Conservation (phyloP, 2,797 vertebrate species). For the Parotocinclus haroldoi region DNA sequence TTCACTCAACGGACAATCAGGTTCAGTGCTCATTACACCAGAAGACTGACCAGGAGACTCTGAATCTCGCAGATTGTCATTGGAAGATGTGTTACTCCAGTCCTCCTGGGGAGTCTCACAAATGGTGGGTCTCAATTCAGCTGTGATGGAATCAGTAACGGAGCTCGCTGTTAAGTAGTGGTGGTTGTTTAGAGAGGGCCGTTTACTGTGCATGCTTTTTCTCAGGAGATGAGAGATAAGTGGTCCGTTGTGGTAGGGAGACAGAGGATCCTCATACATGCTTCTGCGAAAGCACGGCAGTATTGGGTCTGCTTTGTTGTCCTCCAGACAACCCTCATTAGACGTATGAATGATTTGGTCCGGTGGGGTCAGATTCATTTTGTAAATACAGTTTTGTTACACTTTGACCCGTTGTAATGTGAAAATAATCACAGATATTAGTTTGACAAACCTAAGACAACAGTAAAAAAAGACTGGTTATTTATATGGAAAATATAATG, state of each 20-base stretch:
- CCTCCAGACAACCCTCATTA: constrained; percentile 62
- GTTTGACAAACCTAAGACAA: constrained; percentile 4
- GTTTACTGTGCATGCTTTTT: constrained; percentile 69
- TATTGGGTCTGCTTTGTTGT: constrained; percentile 66
- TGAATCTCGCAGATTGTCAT: constrained; percentile 61
- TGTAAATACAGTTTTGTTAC: constrained; percentile 24
- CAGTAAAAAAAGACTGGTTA: not conserved
- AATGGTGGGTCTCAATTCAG: constrained; percentile 56
- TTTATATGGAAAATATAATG: too few species aligned
- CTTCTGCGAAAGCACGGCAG: constrained; percentile 70
- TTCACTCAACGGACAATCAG: constrained; percentile 68
- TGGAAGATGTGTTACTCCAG: constrained; percentile 60
- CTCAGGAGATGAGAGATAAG: constrained; percentile 78
- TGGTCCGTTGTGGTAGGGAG: constrained; percentile 62
- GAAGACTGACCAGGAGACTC: constrained; percentile 56
- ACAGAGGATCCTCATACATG: constrained; percentile 65
- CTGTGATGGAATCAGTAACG: constrained; percentile 54
- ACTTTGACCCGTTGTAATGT: too few species aligned
- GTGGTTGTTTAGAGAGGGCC: constrained; percentile 62
- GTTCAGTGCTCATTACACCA: constrained; percentile 55
- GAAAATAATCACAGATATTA: not conserved
- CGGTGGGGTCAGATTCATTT: constrained; percentile 72
- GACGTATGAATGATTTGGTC: constrained; percentile 66
- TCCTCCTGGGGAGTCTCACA: constrained; percentile 67
- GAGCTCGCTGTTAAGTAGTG: constrained; percentile 62